Base-by-base conservation (phyloP, 2,888 invertebrate genomes). In the Hedya salicella region DNA sequence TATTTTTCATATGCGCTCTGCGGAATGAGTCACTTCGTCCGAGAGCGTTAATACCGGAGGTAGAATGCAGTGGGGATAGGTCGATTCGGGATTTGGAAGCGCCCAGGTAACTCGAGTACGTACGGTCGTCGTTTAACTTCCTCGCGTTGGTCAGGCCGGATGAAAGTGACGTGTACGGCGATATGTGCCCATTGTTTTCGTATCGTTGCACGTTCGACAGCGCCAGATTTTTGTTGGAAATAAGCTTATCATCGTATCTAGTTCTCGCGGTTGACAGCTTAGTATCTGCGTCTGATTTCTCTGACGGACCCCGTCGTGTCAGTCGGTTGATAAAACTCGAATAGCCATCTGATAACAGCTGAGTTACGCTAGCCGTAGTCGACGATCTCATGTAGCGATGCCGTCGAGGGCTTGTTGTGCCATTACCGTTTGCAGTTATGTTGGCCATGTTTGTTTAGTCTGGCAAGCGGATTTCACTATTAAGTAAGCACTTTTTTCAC, bases 281-380 rank as follows among this genome's bases (percentile, higher is more conserved):
- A 9, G 83, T 73, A 65, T 91, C 88, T 42, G 82, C 75, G 79
- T 94, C 94, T 73, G 89, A 88, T 85, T 94, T 94, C 87, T 94
- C 95, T 57, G 96, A 96, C 44, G 96, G 96, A 54, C 96, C 96
- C 69, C 97, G 94, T 71, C 96, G 94, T 39, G 95, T 95, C 78
- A 97, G 93, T 73, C 97, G 94, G 83, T 97, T 97, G 77, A 97
- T 94, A 73, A 97, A 93, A 88, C 95, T 97, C 79, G 96, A 96
- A 88, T 97, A 97, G 75, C 97, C 97, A 84, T 97, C 97, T 75
- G 95, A 96, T 75, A 97, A 92, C 78, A 97, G 92, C 88, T 97
- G 97, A 71, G 97, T 96, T 76, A 97, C 96, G 89, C 97, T 97
- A 32, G 57, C 57, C 54, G 95, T 94, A 68, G 96, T 95, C 59